Evolutionary conservation across 2,113 vertebrate species (phyloP).

Genomic region (Mustelus asterias): DNA sequence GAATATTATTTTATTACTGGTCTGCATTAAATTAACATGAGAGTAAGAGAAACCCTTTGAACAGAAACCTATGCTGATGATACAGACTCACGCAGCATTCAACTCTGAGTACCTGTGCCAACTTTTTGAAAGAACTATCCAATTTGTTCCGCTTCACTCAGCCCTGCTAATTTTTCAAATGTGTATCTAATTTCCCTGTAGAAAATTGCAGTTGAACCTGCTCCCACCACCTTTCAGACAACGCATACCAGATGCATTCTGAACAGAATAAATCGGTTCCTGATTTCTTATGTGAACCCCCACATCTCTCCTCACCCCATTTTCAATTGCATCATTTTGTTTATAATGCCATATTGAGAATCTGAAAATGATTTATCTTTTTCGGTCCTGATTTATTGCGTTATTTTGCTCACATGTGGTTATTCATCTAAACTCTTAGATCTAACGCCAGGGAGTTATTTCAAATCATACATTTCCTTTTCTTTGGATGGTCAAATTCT

Average conservation of each 20-base stretch:
- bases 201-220: background rate
- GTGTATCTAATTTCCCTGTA: background rate
- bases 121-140: background rate
- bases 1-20: background rate
- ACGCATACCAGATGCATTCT: background rate
- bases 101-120: background rate
- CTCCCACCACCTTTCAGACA: background rate
- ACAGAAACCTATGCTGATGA: background rate
- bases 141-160: background rate
- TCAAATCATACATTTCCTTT: background rate
- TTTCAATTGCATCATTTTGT: background rate
- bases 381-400: background rate
- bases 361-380: background rate
- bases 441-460: background rate
- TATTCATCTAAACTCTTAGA: background rate
- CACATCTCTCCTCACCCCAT: background rate
- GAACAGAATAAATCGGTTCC: background rate
- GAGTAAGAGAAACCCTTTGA: background rate
- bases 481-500: background rate
- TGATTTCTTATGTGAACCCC: background rate
- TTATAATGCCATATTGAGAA: background rate
- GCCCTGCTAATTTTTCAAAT: background rate
- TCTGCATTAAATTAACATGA: background rate
- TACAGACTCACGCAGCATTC: background rate
- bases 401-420: background rate